These are phyloP conservation scores for Halisarca cf. caerulea DNA, from an alignment of 37 sponge, comb jelly and placozoan genomes.

Conservation along the genomic window DNA sequence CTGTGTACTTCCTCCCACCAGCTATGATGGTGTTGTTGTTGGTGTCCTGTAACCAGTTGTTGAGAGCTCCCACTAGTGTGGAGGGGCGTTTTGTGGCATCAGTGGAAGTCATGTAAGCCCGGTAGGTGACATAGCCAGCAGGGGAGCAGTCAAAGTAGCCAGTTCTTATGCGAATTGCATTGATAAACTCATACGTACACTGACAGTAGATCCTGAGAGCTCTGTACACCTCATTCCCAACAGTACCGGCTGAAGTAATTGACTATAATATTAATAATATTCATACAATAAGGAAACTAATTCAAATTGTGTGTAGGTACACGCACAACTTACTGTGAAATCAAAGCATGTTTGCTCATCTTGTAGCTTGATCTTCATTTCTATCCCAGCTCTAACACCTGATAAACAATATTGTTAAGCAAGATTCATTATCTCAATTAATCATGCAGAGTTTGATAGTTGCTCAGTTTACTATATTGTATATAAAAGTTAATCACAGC, in stretches of 20 bases:
- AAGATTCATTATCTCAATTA: too few relatives aligned
- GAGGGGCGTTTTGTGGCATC: background rate
- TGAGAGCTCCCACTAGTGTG: background rate
- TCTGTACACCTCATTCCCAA: background rate
- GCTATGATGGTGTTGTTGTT: background rate
- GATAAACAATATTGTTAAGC: too few relatives aligned
- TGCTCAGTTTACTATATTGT: too few relatives aligned
- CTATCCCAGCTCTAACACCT: background rate
- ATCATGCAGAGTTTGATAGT: too few relatives aligned
- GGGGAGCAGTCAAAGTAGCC: background rate
- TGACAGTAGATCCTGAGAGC: background rate
- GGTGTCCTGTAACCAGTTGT: background rate
- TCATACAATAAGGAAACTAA: too few relatives aligned
- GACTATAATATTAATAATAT: too few relatives aligned
- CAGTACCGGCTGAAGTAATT: background rate
- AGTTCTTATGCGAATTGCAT: background rate
- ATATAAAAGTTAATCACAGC: too few relatives aligned
- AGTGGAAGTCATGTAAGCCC: background rate
- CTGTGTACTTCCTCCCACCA: background rate
- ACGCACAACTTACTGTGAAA: slow-evolving; percentile 1
- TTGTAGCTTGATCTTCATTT: background rate
- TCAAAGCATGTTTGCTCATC: background rate
- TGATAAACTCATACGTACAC: background rate
- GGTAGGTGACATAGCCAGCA: background rate
- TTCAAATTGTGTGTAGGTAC: background rate